Conservation (phyloP, 1,140 invertebrate genomes). For the Lordiphosa clarofinis region DNA sequence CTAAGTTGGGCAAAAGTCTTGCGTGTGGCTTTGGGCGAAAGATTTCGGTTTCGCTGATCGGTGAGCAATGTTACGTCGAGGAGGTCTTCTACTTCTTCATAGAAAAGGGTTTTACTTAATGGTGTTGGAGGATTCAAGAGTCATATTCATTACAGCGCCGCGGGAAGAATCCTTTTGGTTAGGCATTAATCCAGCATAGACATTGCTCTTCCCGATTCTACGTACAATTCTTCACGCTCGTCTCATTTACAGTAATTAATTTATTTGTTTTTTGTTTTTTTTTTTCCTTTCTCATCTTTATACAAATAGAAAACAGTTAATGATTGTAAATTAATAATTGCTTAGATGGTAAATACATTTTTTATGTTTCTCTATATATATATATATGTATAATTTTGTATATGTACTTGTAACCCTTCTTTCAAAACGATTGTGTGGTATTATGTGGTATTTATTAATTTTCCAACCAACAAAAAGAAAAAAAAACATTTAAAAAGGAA, state of each 20-base stretch:
- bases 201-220: too few relatives aligned
- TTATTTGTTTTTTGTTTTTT: constrained; percentile 36
- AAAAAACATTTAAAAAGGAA: constrained; percentile 9
- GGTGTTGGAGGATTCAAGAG: too few relatives aligned
- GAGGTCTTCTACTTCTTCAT: too few relatives aligned
- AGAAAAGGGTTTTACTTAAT: too few relatives aligned
- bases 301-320: constrained; percentile 77
- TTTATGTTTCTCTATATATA: constrained; percentile 13
- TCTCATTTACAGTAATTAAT: constrained; percentile 20
- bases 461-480: constrained; percentile 12
- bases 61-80: too few relatives aligned
- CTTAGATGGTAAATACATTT: constrained; percentile 28
- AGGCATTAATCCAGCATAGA: too few relatives aligned
- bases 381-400: constrained; percentile 3
- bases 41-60: too few relatives aligned
- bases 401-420: constrained; percentile 4
- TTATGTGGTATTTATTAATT: constrained; percentile 20
- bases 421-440: constrained; percentile 3
- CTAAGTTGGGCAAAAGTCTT: too few relatives aligned
- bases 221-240: too few relatives aligned
- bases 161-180: too few relatives aligned
- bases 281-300: constrained; percentile 47
- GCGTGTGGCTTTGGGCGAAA: too few relatives aligned
- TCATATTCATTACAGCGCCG: too few relatives aligned
- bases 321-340: constrained; percentile 50